Base-by-base conservation (phyloP, 2,113 vertebrate genomes). In the Antechinus stuartii region DNA sequence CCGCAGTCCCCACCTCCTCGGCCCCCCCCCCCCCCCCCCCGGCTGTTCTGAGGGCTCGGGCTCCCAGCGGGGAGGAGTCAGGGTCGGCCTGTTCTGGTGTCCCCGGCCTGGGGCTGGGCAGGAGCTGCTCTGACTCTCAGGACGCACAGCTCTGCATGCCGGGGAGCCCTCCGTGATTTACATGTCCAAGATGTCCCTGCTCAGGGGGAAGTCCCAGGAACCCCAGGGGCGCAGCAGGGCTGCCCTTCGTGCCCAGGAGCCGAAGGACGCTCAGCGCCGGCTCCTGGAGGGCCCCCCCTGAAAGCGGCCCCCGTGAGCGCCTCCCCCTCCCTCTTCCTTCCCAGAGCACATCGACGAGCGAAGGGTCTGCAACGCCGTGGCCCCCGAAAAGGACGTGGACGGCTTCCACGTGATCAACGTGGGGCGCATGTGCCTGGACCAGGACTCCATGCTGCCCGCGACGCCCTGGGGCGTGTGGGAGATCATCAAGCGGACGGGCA, bases 381-480 rank as follows among this genome's bases (percentile, higher is more conserved):
- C 99, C 84, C 99, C 99, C 0, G 98, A 99, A 55, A 99, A 99
- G 97, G 99, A 99, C 0, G 99, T 99, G 0, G 99, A 99, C 0
- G 99, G 99, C 26, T 99, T 99, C 94, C 99, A 99, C 0, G 99
- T 99, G 22, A 99, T 99, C 24, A 99, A 99, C 0, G 99, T 99
- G 49, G 99, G 99, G 0, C 98, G 99, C 26, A 99, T 99, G 99
- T 99, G 99, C 97, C 98, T 99, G 89, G 99, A 99, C 97, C 99
- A 99, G 97, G 98, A 99, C 94, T 99, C 99, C 96, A 99, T 99
- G 99, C 98, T 99, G 89, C 99, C 99, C 0, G 99, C 99, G 30
- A 99, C 99, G 0, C 99, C 99, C 0, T 99, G 99, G 99, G 99
- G 99, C 0, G 99, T 99, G 53, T 99, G 99, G 99, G 99, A 99